phyloP scores from a whole-genome alignment of 2,888 invertebrate species.

The Platycheirus albimanus region DNA sequence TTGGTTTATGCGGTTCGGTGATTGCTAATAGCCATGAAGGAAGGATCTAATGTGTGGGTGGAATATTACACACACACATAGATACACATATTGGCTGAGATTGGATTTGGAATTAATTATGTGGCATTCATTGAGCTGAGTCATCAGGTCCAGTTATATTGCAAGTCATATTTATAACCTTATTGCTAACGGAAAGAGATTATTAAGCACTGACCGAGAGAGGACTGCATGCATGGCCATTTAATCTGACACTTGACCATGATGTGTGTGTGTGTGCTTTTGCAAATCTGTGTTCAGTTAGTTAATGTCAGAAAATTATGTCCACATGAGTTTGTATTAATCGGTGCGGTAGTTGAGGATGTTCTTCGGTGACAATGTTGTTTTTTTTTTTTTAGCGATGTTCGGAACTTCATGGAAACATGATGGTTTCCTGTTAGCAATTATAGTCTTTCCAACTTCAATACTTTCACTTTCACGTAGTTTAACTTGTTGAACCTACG shows the following conservation, averaged over 20 bases:
- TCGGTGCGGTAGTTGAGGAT: no score
- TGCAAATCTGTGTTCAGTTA: conserved; percentile 42
- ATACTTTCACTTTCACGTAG: no score
- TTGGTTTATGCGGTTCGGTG: conserved; percentile 31
- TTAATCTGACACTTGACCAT: conserved; percentile 1
- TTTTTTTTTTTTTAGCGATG: no score
- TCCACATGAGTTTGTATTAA: conserved; percentile 41
- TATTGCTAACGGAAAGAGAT: conserved; percentile 8
- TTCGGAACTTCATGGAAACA: no score
- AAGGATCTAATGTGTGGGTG: conserved; percentile 4
- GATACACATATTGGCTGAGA: no score
- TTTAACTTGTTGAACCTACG: no score
- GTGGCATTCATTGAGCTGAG: conserved; percentile 66
- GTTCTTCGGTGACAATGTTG: no score
- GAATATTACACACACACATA: conserved; percentile 5
- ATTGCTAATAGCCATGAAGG: conserved; percentile 37
- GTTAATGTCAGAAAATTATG: conserved; percentile 39
- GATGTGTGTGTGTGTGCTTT: conserved; percentile 15
- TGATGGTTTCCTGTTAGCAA: no score
- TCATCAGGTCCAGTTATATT: conserved; percentile 63
- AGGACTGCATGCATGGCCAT: conserved; percentile 35
- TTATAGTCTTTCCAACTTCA: no score
- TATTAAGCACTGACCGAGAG: conserved; percentile 41
- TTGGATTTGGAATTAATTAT: conserved; percentile 70
- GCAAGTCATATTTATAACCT: conserved; percentile 57